Evolutionary conservation across 2,797 vertebrate species (phyloP).

Genomic region (Anguilla megastoma): DNA sequence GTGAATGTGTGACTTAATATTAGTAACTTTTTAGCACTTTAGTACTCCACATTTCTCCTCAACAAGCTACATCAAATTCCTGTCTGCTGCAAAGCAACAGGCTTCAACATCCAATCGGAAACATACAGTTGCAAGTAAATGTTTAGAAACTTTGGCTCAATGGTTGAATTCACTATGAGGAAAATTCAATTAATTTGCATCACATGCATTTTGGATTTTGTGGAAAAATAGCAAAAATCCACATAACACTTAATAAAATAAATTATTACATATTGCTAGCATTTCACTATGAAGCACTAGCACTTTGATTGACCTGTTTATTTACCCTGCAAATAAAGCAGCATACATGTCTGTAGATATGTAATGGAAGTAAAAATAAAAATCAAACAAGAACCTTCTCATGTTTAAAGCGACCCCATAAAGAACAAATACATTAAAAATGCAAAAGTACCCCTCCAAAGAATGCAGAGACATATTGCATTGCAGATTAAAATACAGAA

Average conservation of each 20-base stretch:
- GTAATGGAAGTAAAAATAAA: neutral
- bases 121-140: neutral
- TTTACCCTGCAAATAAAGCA: neutral
- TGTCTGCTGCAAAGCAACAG: neutral
- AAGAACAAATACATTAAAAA: neutral
- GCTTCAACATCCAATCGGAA: neutral
- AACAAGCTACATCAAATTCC: neutral
- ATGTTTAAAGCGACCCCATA: too few species aligned
- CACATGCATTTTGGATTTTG: too few species aligned
- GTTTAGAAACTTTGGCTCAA: neutral
- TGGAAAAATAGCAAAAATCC: neutral
- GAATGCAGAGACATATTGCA: neutral
- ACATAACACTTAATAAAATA: neutral
- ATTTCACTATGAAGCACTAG: neutral
- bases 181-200: too few species aligned
- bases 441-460: neutral
- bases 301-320: too few species aligned
- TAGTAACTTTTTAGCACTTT: neutral
- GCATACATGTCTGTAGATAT: neutral
- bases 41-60: neutral
- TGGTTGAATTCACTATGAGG: neutral
- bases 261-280: neutral
- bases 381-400: neutral
- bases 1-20: neutral
- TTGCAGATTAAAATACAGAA: neutral